Conservation (phyloP, 2,888 invertebrate genomes). For the Nipponacmea schrenckii region DNA sequence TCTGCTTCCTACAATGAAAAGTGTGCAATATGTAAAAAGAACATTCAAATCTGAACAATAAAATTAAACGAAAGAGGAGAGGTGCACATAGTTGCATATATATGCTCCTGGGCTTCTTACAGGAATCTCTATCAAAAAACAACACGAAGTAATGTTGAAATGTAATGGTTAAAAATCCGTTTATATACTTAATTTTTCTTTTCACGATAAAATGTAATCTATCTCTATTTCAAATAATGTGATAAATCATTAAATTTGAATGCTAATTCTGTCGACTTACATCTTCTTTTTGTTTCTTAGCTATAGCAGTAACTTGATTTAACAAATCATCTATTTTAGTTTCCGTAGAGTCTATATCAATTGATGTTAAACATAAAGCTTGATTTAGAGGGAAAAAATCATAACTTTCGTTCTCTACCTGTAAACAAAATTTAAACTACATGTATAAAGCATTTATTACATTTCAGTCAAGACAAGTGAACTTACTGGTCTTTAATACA, state of each 20-base stretch:
- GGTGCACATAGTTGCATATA: not conserved
- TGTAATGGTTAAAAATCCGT: too few species aligned
- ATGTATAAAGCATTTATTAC: too few species aligned
- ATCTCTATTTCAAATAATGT: too few species aligned
- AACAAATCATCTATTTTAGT: constrained; percentile 66
- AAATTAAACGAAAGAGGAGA: not conserved
- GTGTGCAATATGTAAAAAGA: constrained; percentile 7
- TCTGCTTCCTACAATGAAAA: constrained; percentile 52
- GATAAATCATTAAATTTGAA: too few species aligned
- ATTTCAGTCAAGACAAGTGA: not conserved
- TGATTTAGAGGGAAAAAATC: constrained; percentile 68
- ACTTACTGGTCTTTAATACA: too few species aligned
- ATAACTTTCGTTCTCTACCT: constrained; percentile 58
- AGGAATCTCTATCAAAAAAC: too few species aligned
- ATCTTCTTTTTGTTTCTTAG: constrained; percentile 65
- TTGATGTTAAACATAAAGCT: constrained; percentile 63
- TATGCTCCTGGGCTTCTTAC: too few species aligned
- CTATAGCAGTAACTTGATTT: constrained; percentile 61
- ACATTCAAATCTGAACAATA: not conserved
- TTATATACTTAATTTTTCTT: too few species aligned
- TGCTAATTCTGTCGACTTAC: too few species aligned
- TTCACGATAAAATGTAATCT: too few species aligned
- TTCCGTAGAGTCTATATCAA: constrained; percentile 66
- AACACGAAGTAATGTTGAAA: too few species aligned
- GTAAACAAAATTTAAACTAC: constrained; percentile 19